Evolutionary conservation across 1,140 invertebrate species (phyloP).

Genomic region (Psilanteris sp.): DNA sequence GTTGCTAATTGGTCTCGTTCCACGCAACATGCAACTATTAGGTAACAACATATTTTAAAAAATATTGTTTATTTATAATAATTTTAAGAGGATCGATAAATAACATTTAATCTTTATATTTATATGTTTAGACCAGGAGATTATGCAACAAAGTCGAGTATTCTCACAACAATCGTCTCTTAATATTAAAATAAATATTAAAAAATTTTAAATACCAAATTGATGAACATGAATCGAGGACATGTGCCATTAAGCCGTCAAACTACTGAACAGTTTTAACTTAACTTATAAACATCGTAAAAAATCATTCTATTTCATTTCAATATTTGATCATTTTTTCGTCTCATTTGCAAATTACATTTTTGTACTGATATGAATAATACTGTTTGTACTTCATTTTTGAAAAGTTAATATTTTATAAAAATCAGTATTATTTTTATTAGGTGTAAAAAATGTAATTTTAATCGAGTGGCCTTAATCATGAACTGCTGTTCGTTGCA

Average conservation of each 20-base stretch:
- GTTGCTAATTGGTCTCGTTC: slow-evolving; percentile 77
- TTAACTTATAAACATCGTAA: slow-evolving; percentile 8
- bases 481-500: slow-evolving; percentile 77
- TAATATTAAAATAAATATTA: slow-evolving; percentile 16
- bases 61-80: slow-evolving; percentile 4
- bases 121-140: slow-evolving; percentile 69
- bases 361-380: slow-evolving; percentile 23
- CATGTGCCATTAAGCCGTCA: slow-evolving; percentile 37
- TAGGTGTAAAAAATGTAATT: slow-evolving; percentile 24
- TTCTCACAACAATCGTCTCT: slow-evolving; percentile 72
- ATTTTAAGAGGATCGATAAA: no score
- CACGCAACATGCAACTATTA: slow-evolving; percentile 75
- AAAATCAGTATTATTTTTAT: slow-evolving; percentile 40
- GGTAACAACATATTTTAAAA: no score
- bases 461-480: slow-evolving; percentile 76
- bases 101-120: slow-evolving; percentile 11
- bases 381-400: background rate
- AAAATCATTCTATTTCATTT: slow-evolving; percentile 14
- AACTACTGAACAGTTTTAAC: slow-evolving; percentile 12
- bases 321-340: slow-evolving; percentile 21
- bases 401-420: no score
- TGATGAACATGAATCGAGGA: slow-evolving; percentile 8
- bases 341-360: slow-evolving; percentile 12
- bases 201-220: slow-evolving; percentile 5
- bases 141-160: slow-evolving; percentile 67